A percentile compares a stretch with the other conserved stretches of the same genome.
phyloP scores from a whole-genome alignment of 2,113 vertebrate genomes.

The Blennius ocellaris region DNA sequence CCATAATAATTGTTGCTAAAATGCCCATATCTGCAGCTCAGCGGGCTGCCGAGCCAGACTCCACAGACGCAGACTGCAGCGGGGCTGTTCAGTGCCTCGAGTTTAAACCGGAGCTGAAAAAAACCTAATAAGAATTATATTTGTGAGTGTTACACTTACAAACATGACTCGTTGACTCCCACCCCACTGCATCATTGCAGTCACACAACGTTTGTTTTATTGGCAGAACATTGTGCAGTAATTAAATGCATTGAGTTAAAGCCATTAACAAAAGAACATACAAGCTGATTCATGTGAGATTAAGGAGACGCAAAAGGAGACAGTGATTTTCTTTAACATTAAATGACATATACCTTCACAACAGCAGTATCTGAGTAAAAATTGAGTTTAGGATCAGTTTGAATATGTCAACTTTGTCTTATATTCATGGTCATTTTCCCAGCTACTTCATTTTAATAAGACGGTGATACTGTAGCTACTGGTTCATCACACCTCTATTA shows the following conservation, averaged over 20 bases:
- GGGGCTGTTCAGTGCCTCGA: not conserved
- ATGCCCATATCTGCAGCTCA: not conserved
- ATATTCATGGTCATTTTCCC: too few relatives aligned
- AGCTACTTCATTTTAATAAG: too few relatives aligned
- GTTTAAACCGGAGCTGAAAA: not conserved
- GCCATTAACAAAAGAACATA: not conserved
- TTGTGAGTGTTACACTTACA: not conserved
- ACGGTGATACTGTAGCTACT: too few relatives aligned
- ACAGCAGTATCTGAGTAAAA: too few relatives aligned
- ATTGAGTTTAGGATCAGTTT: too few relatives aligned
- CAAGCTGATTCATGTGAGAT: too few relatives aligned
- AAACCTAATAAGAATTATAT: not conserved
- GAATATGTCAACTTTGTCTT: too few relatives aligned
- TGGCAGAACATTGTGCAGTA: not conserved
- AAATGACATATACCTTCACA: too few relatives aligned
- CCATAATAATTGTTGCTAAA: not conserved
- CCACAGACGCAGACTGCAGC: not conserved
- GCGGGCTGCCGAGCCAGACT: not conserved
- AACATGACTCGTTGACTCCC: not conserved
- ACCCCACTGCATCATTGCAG: not conserved
- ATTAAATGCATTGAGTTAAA: not conserved
- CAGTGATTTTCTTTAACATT: too few relatives aligned
- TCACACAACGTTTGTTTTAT: not conserved
- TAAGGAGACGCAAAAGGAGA: too few relatives aligned
- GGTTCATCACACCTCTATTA: too few relatives aligned